Percentiles rank a stretch among this genome's conserved stretches.
Conservation (phyloP, 2,113 vertebrate genomes). For the Crotophaga sulcirostris region DNA sequence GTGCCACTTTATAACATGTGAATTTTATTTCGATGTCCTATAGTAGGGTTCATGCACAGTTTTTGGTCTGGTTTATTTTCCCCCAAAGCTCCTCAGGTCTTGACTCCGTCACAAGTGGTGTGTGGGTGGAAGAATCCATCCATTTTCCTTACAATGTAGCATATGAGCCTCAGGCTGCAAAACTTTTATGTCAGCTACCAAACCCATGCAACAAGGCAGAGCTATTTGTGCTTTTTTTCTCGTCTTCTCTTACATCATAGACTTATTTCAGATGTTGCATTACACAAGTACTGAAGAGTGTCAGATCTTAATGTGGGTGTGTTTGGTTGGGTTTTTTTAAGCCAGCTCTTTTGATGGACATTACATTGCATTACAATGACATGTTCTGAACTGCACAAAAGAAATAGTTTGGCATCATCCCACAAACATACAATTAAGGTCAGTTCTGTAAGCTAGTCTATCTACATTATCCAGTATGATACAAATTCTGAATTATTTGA, state of each 20-base stretch:
- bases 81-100: background rate
- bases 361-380: background rate
- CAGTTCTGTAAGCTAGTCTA: background rate
- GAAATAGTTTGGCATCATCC: background rate
- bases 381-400: background rate
- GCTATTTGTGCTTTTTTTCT: background rate
- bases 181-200: background rate
- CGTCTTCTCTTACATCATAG: background rate
- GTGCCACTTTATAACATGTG: background rate
- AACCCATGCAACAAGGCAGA: background rate
- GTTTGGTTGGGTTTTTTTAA: background rate
- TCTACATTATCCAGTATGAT: background rate
- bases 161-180: background rate
- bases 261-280: background rate
- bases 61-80: background rate
- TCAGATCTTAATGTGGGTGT: background rate
- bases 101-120: background rate
- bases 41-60: background rate
- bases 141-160: background rate
- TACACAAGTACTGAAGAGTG: background rate
- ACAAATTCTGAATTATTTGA: background rate
- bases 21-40: background rate
- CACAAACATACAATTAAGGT: background rate
- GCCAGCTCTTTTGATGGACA: background rate
- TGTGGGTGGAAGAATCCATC: background rate